Evolutionary conservation across 1,140 invertebrate genomes (phyloP), one percentile per base, ranked within the genome.

Genomic region (Platyura marginata): DNA sequence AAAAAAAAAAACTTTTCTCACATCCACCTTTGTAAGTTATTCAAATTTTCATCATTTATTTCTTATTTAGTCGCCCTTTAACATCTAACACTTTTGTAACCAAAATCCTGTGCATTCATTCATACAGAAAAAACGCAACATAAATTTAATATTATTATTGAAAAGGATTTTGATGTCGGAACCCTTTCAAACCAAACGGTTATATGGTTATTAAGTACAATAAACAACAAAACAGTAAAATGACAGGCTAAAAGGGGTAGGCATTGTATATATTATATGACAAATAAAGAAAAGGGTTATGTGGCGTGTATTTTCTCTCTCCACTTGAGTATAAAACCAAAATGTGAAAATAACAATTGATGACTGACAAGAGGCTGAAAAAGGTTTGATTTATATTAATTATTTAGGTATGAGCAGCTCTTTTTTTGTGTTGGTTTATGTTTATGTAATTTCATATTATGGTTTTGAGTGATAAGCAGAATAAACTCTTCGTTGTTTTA

Each of bases 291-390:
- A 29, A 29, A 29, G 25, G 25, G 25, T 29, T 29, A 29, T 29
- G 25, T 13, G 25, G 25, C 25, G 25, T 6, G 25, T 29, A 29
- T 29, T 29, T 13, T 29, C 25, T 6, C 25, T 29, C 25, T 29
- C 25, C 25, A 29, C 25, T 29, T 29, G 25, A 29, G 25, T 29
- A 29, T 29, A 29, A 29, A 29, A 29, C 25, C 25, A 29, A 29
- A 29, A 29, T 29, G 25, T 29, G 25, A 29, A 29, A 29, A 29
- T 29, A 29, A 29, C 25, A 36, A 38, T 38, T 18, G 36, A 38
- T 38, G 36, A 38, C n/a, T 38, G 36, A 38, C 36, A 38, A 38
- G 36, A 38, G 36, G 36, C 36, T 38, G 36, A 38, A 38, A 38
- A 38, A 38, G 36, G 36, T 38, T 38, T 38, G 36, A 38, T 38